Percentiles rank a stretch among this genome's conserved stretches.
These are phyloP conservation scores for Sprattus sprattus DNA, from an alignment of 2,113 vertebrate species.

Conservation along the genomic window DNA sequence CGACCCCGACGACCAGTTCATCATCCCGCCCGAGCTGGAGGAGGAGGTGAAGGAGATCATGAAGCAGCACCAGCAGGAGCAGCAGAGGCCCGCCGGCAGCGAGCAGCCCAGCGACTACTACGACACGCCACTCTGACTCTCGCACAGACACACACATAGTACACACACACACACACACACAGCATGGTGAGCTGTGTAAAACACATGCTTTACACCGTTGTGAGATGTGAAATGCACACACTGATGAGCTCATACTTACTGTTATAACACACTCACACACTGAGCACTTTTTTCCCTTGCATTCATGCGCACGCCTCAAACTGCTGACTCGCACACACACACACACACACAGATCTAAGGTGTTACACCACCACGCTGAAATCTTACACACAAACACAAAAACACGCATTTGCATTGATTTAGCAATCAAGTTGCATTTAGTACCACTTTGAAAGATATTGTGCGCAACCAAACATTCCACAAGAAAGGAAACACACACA, in stretches of 20 bases:
- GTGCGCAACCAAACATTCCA: constrained; percentile 7
- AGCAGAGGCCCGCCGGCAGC: constrained; percentile 73
- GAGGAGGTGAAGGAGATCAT: constrained; percentile 98
- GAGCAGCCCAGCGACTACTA: constrained; percentile 85
- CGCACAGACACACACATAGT: constrained; percentile 31
- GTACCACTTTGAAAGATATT: background rate
- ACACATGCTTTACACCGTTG: background rate
- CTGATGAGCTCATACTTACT: background rate
- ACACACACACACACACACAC: constrained; percentile 23
- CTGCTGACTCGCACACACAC: background rate
- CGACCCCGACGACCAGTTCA: constrained; percentile 95
- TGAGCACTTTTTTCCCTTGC: background rate
- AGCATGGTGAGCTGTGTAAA: background rate
- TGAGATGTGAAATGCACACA: constrained; percentile 1
- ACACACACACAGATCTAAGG: background rate
- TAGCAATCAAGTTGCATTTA: background rate
- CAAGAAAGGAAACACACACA: constrained; percentile 1
- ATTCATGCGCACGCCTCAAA: background rate
- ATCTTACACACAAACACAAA: background rate
- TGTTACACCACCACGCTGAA: background rate
- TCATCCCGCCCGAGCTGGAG: constrained; percentile 95
- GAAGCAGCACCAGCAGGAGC: constrained; percentile 93
- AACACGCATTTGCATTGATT: background rate
- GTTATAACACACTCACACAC: background rate
- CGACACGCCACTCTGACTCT: constrained; percentile 88